phyloP scores from a whole-genome alignment of 2,888 invertebrate genomes.

The Hirtodrosophila confusa region DNA sequence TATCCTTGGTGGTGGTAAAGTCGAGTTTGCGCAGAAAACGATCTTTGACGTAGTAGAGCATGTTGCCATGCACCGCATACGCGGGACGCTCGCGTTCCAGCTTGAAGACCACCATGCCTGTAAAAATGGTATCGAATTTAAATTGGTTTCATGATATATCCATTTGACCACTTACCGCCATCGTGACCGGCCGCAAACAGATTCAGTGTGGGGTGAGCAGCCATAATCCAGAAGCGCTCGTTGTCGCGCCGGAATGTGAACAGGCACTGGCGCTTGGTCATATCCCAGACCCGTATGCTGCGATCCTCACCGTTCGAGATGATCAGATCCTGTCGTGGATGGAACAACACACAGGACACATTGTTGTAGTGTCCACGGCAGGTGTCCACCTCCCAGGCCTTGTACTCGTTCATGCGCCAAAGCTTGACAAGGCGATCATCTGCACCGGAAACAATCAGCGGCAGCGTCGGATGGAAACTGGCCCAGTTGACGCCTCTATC shows the following conservation, averaged over 20 bases:
- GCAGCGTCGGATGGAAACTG: constrained; percentile 96
- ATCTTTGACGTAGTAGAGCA: constrained; percentile 98
- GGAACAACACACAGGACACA: constrained; percentile 98
- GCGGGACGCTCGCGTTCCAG: constrained; percentile 98
- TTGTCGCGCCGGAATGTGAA: constrained; percentile 97
- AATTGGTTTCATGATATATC: background rate
- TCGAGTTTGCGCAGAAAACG: constrained; percentile 95
- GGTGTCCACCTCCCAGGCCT: constrained; percentile 99
- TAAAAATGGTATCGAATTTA: background rate
- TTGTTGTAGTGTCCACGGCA: constrained; percentile 99
- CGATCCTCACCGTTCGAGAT: constrained; percentile 99
- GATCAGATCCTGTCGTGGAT: constrained; percentile 98
- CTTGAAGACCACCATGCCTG: constrained; percentile 86
- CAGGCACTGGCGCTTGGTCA: constrained; percentile 96
- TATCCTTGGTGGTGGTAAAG: constrained; percentile 96
- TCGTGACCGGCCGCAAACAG: constrained; percentile 99
- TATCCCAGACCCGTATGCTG: constrained; percentile 99
- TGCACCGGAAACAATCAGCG: constrained; percentile 98
- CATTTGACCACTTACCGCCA: constrained; percentile 90
- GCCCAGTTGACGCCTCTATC: constrained; percentile 99
- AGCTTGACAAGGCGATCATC: constrained; percentile 98
- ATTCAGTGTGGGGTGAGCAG: constrained; percentile 97
- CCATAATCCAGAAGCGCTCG: constrained; percentile 98
- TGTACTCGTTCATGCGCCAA: constrained; percentile 99
- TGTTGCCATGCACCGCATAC: constrained; percentile 95